phyloP scores from a whole-genome alignment of 2,113 vertebrate genomes.

The Conger conger region DNA sequence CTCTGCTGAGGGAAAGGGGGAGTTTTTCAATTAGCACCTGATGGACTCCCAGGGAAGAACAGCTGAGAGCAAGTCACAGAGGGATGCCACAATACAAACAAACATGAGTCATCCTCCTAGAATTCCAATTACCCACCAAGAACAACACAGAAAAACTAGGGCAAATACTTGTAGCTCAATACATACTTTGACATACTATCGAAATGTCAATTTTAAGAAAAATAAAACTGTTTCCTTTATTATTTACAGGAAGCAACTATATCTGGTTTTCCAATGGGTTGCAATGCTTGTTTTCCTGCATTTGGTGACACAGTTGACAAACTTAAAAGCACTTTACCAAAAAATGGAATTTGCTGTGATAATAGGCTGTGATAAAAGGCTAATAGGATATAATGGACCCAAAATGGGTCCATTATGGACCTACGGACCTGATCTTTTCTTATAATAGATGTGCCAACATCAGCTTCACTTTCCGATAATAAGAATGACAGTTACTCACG shows the following conservation, averaged over 20 bases:
- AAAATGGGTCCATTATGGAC: no score
- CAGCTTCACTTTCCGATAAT: no score
- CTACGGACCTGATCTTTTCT: no score
- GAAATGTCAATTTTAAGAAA: background rate
- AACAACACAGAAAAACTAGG: background rate
- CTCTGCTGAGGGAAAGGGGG: slow-evolving; percentile 12
- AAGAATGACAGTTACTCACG: no score
- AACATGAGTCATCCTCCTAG: slow-evolving; percentile 1
- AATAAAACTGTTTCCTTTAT: background rate
- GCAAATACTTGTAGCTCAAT: background rate
- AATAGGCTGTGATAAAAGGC: no score
- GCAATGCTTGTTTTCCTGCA: background rate
- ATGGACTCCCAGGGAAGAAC: background rate
- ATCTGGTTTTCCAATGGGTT: background rate
- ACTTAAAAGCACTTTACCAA: no score
- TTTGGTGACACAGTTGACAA: background rate
- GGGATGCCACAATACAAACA: background rate
- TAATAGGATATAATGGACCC: no score
- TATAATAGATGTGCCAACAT: no score
- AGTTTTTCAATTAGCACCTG: slow-evolving; percentile 28
- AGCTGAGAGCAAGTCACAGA: background rate
- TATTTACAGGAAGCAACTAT: slow-evolving; percentile 12
- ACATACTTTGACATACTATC: background rate
- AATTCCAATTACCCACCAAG: background rate
- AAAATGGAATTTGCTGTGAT: no score